phyloP scores from a whole-genome alignment of 2,113 vertebrate genomes.

The Solenodon paradoxus region DNA sequence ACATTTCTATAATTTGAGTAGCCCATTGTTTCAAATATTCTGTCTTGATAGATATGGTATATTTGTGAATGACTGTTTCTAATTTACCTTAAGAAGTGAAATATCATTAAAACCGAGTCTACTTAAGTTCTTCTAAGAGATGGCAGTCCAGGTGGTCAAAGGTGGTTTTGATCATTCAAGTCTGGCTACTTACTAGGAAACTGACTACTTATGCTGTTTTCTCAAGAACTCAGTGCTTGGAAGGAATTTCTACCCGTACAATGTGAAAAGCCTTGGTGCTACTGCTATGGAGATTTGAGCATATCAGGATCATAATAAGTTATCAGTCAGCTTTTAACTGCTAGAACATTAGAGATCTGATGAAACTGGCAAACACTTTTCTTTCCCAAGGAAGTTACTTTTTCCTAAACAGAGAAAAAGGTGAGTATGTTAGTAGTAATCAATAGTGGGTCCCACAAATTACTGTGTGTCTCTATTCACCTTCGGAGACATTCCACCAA shows the following conservation, averaged over 20 bases:
- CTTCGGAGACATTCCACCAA: not conserved
- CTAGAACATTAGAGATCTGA: not conserved
- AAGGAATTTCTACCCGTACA: not conserved
- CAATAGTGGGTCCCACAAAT: not conserved
- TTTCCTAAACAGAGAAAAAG: not conserved
- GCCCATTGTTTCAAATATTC: not conserved
- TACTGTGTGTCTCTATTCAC: not conserved
- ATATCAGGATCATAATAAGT: not conserved
- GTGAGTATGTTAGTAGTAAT: not conserved
- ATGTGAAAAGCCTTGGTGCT: not conserved
- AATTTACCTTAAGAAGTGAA: not conserved
- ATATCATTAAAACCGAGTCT: not conserved
- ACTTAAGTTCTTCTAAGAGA: not conserved
- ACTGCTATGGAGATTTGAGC: not conserved
- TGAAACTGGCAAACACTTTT: not conserved
- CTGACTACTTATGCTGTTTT: not conserved
- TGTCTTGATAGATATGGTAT: not conserved
- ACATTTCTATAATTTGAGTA: not conserved
- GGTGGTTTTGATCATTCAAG: not conserved
- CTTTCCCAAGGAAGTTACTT: not conserved
- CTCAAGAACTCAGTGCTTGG: not conserved
- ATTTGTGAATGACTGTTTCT: not conserved
- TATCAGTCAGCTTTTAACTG: not conserved
- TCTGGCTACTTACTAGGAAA: not conserved
- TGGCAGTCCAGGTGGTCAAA: not conserved